Percentiles rank a stretch among this genome's conserved stretches.
Evolutionary conservation across 2,113 vertebrate genomes (phyloP).

Genomic region (Entelurus aequoreus): DNA sequence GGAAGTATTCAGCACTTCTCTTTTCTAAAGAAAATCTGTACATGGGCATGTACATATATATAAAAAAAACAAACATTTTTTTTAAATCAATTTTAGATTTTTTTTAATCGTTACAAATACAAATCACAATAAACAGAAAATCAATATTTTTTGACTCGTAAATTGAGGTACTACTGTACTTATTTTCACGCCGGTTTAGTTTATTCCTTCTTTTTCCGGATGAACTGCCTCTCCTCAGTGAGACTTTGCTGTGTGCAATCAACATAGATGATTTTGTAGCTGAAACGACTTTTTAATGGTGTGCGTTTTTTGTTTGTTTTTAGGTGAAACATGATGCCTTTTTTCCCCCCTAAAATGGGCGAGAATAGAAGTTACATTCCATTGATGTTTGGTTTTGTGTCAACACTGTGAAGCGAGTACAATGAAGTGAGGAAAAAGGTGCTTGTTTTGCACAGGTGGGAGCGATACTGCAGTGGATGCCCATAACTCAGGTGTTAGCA

Average conservation of each 20-base stretch:
- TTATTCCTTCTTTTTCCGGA: conserved; percentile 9
- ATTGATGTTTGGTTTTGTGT: not conserved
- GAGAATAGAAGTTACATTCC: not conserved
- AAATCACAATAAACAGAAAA: too few relatives aligned
- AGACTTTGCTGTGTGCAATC: conserved; percentile 9
- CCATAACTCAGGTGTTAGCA: conserved; percentile 36
- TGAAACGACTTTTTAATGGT: conserved; percentile 6
- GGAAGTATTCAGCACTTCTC: too few relatives aligned
- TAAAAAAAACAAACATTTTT: too few relatives aligned
- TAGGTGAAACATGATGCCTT: not conserved
- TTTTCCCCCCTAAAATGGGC: not conserved
- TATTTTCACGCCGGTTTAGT: conserved; percentile 7
- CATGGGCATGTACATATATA: too few relatives aligned
- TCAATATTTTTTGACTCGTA: too few relatives aligned
- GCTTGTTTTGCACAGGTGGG: conserved; percentile 26
- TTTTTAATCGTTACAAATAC: too few relatives aligned
- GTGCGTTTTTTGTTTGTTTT: not conserved
- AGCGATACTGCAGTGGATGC: conserved; percentile 4
- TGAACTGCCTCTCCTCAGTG: conserved; percentile 13
- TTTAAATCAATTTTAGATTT: too few relatives aligned
- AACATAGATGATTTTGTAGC: not conserved
- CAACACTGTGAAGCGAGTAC: conserved; percentile 19
- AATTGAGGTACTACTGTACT: too few relatives aligned
- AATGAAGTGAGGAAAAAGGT: not conserved
- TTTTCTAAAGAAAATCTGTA: too few relatives aligned